Evolutionary conservation across 2,113 vertebrate species (phyloP).

Genomic region (Zeus faber): DNA sequence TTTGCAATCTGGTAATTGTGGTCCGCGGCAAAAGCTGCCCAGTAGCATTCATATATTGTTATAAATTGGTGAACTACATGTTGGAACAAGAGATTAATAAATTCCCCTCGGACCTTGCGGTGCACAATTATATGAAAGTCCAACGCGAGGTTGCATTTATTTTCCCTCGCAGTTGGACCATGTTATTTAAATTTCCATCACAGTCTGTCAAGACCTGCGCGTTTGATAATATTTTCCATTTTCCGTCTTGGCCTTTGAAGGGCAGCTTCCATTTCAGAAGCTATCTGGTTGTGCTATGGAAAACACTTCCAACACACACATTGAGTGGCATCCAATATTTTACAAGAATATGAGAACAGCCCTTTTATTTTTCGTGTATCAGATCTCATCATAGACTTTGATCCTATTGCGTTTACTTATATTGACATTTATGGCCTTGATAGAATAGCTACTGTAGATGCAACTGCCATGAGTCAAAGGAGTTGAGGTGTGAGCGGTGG

Average conservation of each 20-base stretch:
- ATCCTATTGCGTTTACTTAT: background rate
- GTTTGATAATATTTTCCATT: constrained; percentile 54
- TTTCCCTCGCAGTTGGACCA: constrained; percentile 32
- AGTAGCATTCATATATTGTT: constrained; percentile 28
- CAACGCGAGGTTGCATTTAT: constrained; percentile 43
- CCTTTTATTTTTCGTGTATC: background rate
- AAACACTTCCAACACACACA: constrained; percentile 30
- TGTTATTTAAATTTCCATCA: constrained; percentile 57
- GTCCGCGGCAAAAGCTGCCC: constrained; percentile 16
- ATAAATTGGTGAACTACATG: constrained; percentile 39
- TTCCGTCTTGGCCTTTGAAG: constrained; percentile 45
- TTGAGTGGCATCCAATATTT: no score
- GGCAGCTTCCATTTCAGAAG: constrained; percentile 15
- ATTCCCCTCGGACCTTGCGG: constrained; percentile 50
- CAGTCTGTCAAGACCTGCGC: constrained; percentile 22
- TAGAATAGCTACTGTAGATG: background rate
- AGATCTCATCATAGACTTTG: background rate
- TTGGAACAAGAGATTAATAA: constrained; percentile 54
- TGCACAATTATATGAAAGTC: constrained; percentile 36
- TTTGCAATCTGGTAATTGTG: constrained; percentile 21
- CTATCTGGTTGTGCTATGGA: constrained; percentile 41
- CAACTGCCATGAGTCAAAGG: background rate
- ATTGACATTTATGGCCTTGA: background rate
- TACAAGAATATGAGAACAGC: no score
- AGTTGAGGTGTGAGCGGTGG: no score